phyloP scores from a whole-genome alignment of 2,888 invertebrate species.

The Lycophotia porphyrea region DNA sequence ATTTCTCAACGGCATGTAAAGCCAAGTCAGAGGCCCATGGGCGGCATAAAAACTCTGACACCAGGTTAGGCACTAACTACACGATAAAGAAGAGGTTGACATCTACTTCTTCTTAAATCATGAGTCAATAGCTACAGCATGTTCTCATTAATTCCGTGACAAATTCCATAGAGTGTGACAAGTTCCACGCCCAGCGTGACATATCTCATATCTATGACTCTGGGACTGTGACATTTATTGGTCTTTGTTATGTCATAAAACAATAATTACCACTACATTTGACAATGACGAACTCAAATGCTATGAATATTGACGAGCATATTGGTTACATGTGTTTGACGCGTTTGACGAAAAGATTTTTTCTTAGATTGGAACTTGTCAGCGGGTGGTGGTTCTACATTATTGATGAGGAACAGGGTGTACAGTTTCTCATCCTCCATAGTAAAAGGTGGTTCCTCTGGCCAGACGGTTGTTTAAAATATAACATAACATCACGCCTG shows the following conservation, averaged over 20 bases:
- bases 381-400: neutral
- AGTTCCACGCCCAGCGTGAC: slow-evolving; percentile 34
- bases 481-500: neutral
- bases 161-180: slow-evolving; percentile 33
- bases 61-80: no score
- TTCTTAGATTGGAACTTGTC: neutral
- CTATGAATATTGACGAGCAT: slow-evolving; percentile 26
- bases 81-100: no score
- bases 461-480: neutral
- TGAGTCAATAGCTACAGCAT: slow-evolving; percentile 13
- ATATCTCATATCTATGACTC: slow-evolving; percentile 26
- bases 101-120: slow-evolving; percentile 7
- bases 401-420: neutral
- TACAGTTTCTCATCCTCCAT: neutral
- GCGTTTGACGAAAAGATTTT: slow-evolving; percentile 16
- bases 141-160: slow-evolving; percentile 17
- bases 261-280: slow-evolving; percentile 62
- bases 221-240: slow-evolving; percentile 56
- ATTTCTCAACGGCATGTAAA: no score
- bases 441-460: neutral
- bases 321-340: slow-evolving; percentile 66
- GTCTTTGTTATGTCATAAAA: slow-evolving; percentile 63
- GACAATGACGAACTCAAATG: slow-evolving; percentile 33
- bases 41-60: no score
- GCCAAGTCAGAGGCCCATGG: no score